Evolutionary conservation across 1,140 invertebrate genomes (phyloP).

Genomic region (Macrocentrus cingulum): DNA sequence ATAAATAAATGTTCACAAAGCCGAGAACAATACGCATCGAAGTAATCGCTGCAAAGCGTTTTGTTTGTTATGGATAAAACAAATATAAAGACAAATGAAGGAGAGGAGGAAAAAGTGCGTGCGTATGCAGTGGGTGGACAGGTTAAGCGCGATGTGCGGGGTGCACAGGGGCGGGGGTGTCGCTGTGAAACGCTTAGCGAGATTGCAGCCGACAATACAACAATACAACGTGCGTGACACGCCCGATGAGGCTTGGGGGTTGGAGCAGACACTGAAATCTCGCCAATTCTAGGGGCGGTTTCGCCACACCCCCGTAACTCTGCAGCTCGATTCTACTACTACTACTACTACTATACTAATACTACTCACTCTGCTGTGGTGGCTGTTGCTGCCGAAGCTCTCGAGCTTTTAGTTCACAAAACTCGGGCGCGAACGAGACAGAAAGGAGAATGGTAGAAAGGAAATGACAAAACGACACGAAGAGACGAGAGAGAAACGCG

Average conservation of each 20-base stretch:
- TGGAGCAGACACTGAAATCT: conserved; percentile 54
- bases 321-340: background rate
- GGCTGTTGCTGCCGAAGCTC: too few relatives aligned
- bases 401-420: conserved; percentile 2
- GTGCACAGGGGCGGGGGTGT: conserved; percentile 35
- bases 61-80: background rate
- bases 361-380: background rate
- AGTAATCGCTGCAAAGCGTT: background rate
- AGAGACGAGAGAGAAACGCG: background rate
- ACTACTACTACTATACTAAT: too few relatives aligned
- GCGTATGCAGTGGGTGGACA: conserved; percentile 51
- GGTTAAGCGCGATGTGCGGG: conserved; percentile 38
- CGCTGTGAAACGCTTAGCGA: conserved; percentile 57
- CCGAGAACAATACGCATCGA: background rate
- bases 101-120: conserved; percentile 6
- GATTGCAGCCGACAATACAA: conserved; percentile 59
- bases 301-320: conserved; percentile 43
- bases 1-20: too few relatives aligned
- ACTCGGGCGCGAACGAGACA: conserved; percentile 1
- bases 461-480: conserved; percentile 10
- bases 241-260: conserved; percentile 47
- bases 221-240: conserved; percentile 57
- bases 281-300: conserved; percentile 54
- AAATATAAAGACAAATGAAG: conserved; percentile 1
- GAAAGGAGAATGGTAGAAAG: conserved; percentile 1